A percentile compares a stretch with the other conserved stretches of the same genome.
Conservation (phyloP, 2,113 vertebrate genomes). For the Clarias macrocephalus region DNA sequence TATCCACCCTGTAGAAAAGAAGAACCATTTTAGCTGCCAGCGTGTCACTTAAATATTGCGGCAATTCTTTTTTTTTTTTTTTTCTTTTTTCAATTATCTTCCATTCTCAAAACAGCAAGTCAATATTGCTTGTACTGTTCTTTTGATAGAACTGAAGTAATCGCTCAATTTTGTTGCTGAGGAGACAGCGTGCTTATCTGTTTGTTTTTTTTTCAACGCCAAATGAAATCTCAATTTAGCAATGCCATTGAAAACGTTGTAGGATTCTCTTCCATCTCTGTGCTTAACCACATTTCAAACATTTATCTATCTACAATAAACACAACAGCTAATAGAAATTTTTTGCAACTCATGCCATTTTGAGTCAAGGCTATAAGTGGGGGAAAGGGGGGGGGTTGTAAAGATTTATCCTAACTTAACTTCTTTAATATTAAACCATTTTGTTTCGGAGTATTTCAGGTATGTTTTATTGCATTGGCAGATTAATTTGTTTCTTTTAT, state of each 20-base stretch:
- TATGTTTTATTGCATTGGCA: too few relatives aligned
- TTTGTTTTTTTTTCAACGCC: not conserved
- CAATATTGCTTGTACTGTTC: not conserved
- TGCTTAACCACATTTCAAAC: not conserved
- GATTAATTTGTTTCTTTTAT: too few relatives aligned
- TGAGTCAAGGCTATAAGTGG: not conserved
- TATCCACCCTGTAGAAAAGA: slow-evolving; percentile 50
- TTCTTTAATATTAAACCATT: not conserved
- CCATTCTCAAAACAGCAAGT: slow-evolving; percentile 4
- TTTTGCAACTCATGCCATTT: not conserved
- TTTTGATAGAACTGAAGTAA: not conserved
- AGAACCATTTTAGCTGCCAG: slow-evolving; percentile 52
- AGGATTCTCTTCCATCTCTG: not conserved
- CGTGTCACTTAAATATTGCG: slow-evolving; percentile 41
- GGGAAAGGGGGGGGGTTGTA: not conserved
- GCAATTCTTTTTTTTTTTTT: not conserved
- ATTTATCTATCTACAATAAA: too few relatives aligned
- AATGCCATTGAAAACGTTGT: not conserved
- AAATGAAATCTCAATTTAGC: slow-evolving; percentile 15
- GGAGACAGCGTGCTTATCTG: not conserved
- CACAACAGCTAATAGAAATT: not conserved
- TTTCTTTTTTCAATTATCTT: slow-evolving; percentile 12
- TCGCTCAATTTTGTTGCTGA: not conserved
- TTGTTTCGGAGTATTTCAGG: too few relatives aligned
- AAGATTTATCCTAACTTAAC: not conserved